Conservation (phyloP, 2,113 vertebrate species). For the Oxyruncus cristatus region DNA sequence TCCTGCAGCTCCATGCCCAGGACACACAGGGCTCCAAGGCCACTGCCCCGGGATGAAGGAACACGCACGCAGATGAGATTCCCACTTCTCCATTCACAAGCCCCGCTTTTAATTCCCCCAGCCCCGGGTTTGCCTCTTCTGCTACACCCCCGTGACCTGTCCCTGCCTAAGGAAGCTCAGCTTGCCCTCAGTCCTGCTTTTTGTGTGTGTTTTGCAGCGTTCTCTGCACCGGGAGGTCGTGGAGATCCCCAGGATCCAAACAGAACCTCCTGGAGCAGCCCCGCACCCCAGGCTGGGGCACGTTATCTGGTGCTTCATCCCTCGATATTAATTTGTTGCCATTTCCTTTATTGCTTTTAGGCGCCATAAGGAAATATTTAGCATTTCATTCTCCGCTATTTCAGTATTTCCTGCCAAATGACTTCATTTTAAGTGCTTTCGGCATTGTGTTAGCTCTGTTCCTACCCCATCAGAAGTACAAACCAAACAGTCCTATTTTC, state of each 20-base stretch:
- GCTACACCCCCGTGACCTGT: background rate
- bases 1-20: background rate
- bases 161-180: background rate
- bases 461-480: background rate
- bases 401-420: background rate
- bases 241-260: background rate
- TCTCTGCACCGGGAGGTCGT: background rate
- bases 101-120: background rate
- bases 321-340: background rate
- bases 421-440: background rate
- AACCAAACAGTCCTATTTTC: background rate
- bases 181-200: background rate
- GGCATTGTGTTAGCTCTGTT: background rate
- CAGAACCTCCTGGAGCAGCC: background rate
- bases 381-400: background rate
- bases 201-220: background rate
- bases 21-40: background rate
- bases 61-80: fast-evolving
- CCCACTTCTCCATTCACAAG: background rate
- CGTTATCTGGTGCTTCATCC: background rate
- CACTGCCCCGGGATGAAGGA: background rate
- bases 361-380: background rate
- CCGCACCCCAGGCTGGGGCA: background rate
- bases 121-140: background rate
- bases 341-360: background rate